A percentile compares a stretch with the other conserved stretches of the same genome.
These are phyloP conservation scores for Neodiprion virginianus DNA, from an alignment of 1,140 invertebrate species.

Conservation along the genomic window DNA sequence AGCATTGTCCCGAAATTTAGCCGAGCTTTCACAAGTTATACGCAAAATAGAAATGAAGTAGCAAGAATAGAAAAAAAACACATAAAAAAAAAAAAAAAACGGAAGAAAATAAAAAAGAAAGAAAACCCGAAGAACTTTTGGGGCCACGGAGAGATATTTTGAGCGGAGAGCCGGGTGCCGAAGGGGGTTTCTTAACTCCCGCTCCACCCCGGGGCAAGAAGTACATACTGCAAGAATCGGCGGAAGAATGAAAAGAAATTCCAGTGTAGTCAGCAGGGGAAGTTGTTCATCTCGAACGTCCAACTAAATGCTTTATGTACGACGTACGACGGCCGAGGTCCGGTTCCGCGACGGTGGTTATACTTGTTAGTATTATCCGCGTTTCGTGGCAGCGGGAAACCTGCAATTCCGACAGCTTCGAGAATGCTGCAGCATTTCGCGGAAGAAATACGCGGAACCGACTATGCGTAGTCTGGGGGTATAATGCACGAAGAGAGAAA, in stretches of 20 bases:
- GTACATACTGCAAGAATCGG: neutral
- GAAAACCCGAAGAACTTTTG: neutral
- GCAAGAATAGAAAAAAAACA: neutral
- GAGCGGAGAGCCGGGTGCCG: too few species aligned
- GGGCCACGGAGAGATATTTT: too few species aligned
- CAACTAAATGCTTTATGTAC: constrained; percentile 7
- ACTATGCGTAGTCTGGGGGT: neutral
- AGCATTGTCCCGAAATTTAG: neutral
- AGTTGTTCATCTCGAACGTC: constrained; percentile 4
- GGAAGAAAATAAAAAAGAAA: neutral
- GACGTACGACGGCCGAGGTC: neutral
- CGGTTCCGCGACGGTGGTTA: neutral
- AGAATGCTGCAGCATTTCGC: neutral
- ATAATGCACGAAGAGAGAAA: too few species aligned
- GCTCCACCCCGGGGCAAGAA: too few species aligned
- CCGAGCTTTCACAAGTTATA: neutral
- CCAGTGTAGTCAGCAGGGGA: neutral
- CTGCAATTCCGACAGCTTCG: neutral
- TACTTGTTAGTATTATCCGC: too few species aligned
- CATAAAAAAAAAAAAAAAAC: neutral
- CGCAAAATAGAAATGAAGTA: neutral
- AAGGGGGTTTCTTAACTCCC: too few species aligned
- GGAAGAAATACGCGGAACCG: neutral
- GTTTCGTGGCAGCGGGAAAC: neutral
- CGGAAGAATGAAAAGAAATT: neutral